Percentiles rank a stretch among this genome's conserved stretches.
phyloP scores from a whole-genome alignment of 1,140 invertebrate species.

The Lordiphosa collinella region DNA sequence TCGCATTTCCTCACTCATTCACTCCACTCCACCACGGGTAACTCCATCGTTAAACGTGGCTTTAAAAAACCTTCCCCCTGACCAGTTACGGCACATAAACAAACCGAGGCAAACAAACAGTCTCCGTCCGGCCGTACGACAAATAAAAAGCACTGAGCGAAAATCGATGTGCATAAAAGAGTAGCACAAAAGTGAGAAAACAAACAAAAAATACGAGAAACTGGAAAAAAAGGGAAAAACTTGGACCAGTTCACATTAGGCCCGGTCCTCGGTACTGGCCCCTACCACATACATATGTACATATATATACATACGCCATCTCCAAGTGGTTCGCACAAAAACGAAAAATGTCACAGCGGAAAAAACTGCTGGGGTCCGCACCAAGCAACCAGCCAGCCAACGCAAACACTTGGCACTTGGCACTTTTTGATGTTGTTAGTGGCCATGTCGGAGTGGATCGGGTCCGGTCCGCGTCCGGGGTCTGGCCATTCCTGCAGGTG shows the following conservation, averaged over 20 bases:
- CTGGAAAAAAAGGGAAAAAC: conserved; percentile 25
- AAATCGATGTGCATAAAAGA: conserved; percentile 77
- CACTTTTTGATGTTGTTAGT: conserved; percentile 75
- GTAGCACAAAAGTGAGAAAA: conserved; percentile 64
- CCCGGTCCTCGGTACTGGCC: conserved; percentile 15
- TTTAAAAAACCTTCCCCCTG: conserved; percentile 2
- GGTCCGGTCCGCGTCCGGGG: neutral
- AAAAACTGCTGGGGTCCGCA: conserved; percentile 42
- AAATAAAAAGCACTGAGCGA: conserved; percentile 77
- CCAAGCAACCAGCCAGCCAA: conserved; percentile 40
- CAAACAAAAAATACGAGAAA: conserved; percentile 4
- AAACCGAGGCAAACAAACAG: conserved; percentile 53
- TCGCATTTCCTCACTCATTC: neutral
- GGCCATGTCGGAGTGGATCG: conserved; percentile 47
- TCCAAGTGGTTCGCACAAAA: conserved; percentile 17
- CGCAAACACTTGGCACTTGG: conserved; percentile 70
- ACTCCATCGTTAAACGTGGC: conserved; percentile 16
- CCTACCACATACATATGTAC: neutral
- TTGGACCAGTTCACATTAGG: conserved; percentile 49
- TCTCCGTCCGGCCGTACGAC: conserved; percentile 19
- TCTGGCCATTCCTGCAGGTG: conserved; percentile 61
- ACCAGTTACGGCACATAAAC: conserved; percentile 69
- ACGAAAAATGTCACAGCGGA: conserved; percentile 53
- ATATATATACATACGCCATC: neutral
- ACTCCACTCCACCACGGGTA: conserved; percentile 1